phyloP scores from a whole-genome alignment of 2,113 vertebrate genomes.

The Condylura cristata region DNA sequence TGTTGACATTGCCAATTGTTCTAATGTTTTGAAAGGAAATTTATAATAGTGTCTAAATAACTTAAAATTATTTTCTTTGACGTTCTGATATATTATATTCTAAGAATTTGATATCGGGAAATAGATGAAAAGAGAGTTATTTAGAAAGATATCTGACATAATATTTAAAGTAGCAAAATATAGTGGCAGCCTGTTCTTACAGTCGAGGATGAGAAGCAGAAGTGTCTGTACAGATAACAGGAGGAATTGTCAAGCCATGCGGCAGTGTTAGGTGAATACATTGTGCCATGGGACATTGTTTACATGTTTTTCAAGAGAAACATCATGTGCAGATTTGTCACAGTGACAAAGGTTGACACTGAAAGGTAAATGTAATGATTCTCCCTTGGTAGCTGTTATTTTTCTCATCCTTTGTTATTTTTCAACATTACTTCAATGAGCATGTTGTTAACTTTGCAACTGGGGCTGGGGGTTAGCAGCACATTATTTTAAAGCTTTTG shows the following conservation, averaged over 20 bases:
- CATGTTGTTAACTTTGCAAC: neutral
- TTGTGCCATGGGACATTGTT: neutral
- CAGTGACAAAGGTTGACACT: neutral
- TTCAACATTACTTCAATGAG: neutral
- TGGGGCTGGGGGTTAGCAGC: neutral
- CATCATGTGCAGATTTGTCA: neutral
- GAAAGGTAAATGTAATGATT: neutral
- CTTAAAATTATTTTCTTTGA: neutral
- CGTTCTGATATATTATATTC: neutral
- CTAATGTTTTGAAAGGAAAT: neutral
- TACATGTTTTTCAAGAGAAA: neutral
- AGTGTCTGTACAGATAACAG: neutral
- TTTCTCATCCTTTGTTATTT: conserved; percentile 2
- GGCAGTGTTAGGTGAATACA: neutral
- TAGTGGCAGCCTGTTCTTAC: neutral
- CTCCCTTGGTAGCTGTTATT: neutral
- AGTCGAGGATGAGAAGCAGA: neutral
- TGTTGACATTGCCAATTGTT: neutral
- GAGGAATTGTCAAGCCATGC: neutral
- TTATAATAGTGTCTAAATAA: neutral
- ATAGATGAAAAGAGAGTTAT: neutral
- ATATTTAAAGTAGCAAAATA: neutral
- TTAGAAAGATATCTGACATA: neutral
- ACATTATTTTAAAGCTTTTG: conserved; percentile 34
- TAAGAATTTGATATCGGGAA: neutral